These are phyloP conservation scores for Plectrocnemia conspersa DNA, from an alignment of 1,140 invertebrate genomes.

Conservation along the genomic window DNA sequence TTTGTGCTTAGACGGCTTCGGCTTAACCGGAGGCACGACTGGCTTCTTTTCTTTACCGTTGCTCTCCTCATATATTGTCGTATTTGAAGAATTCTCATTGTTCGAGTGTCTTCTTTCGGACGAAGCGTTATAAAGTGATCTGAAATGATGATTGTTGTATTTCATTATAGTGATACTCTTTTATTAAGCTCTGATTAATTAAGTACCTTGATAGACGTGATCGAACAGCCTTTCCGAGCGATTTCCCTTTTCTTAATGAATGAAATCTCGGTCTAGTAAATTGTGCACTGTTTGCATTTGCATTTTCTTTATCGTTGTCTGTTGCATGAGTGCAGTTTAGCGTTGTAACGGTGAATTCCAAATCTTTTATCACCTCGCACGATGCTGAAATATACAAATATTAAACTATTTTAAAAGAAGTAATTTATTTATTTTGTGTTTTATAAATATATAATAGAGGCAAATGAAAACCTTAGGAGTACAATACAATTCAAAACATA, in stretches of 20 bases:
- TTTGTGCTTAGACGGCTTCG: constrained; percentile 32
- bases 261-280: constrained; percentile 51
- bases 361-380: constrained; percentile 70
- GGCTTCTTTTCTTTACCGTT: constrained; percentile 24
- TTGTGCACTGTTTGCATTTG: constrained; percentile 43
- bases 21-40: constrained; percentile 16
- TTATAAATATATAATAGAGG: too few species aligned
- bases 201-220: constrained; percentile 46
- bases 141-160: constrained; percentile 9
- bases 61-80: constrained; percentile 30
- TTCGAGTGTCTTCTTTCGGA: constrained; percentile 32
- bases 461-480: too few species aligned
- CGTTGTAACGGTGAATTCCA: constrained; percentile 79
- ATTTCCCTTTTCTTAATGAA: constrained; percentile 53
- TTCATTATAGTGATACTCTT: neutral
- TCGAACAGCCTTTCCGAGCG: constrained; percentile 41
- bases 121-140: constrained; percentile 30
- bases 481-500: too few species aligned
- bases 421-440: constrained; percentile 1
- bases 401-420: constrained; percentile 11
- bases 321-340: constrained; percentile 59
- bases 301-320: constrained; percentile 40
- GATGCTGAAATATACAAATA: constrained; percentile 44
- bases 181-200: too few species aligned
- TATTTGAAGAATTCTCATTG: constrained; percentile 28